These are phyloP conservation scores for Eupithecia abbreviata DNA, from an alignment of 2,888 invertebrate species.

Conservation along the genomic window DNA sequence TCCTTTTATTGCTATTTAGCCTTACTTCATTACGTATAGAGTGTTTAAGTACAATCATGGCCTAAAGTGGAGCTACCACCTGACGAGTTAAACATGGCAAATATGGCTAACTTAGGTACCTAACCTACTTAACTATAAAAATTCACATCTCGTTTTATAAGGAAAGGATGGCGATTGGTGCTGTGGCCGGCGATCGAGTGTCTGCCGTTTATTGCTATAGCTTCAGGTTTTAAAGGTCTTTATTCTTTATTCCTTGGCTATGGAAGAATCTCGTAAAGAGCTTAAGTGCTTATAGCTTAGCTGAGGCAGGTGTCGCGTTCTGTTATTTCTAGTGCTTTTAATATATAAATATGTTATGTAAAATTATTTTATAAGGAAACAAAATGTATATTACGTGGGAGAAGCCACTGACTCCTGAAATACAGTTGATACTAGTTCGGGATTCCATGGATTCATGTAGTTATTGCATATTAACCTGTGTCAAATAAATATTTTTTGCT, in stretches of 20 bases:
- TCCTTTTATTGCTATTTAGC: neutral
- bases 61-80: neutral
- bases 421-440: too few relatives aligned
- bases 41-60: neutral
- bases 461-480: too few relatives aligned
- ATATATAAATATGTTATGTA: neutral
- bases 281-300: neutral
- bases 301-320: neutral
- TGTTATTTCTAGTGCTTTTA: neutral
- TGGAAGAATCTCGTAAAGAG: neutral
- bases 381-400: too few relatives aligned
- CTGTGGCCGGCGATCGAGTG: neutral
- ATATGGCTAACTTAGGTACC: neutral
- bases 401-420: too few relatives aligned
- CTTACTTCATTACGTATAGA: neutral
- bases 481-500: too few relatives aligned
- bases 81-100: neutral
- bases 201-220: neutral
- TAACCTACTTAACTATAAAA: slow-evolving; percentile 35
- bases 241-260: neutral
- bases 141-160: slow-evolving; percentile 32
- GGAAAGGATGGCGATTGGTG: slow-evolving; percentile 13
- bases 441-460: too few relatives aligned
- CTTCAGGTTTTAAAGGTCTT: neutral
- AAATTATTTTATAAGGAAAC: too few relatives aligned